A percentile compares a stretch with the other conserved stretches of the same genome.
These are phyloP conservation scores for Syrphus vitripennis DNA, from an alignment of 2,888 invertebrate species.

Conservation along the genomic window DNA sequence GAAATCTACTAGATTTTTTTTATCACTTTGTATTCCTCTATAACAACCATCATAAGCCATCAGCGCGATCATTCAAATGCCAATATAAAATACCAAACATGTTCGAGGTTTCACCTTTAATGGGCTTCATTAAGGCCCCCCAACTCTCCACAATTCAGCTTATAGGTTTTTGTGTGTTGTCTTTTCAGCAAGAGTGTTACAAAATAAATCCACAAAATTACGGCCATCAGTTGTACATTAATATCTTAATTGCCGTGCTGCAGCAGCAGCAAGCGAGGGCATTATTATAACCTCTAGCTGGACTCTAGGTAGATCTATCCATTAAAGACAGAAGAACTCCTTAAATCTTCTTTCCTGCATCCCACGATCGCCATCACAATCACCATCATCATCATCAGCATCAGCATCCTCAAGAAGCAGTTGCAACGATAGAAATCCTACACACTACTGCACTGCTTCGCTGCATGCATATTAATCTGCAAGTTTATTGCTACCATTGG, in stretches of 20 bases:
- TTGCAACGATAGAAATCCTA: constrained; percentile 52
- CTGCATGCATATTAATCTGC: constrained; percentile 64
- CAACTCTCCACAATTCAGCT: background rate
- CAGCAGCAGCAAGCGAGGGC: background rate
- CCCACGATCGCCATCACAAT: constrained; percentile 29
- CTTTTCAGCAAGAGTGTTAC: constrained; percentile 42
- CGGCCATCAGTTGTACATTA: constrained; percentile 65
- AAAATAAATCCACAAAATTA: constrained; percentile 70
- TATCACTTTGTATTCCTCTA: background rate
- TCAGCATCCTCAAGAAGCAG: too few relatives aligned
- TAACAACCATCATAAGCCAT: background rate
- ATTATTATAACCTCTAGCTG: background rate
- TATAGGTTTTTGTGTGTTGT: background rate
- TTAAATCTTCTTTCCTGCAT: constrained; percentile 23
- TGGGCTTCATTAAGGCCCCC: constrained; percentile 50
- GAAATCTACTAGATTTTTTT: constrained; percentile 3
- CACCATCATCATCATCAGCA: background rate
- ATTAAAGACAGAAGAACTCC: background rate
- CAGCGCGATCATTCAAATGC: constrained; percentile 55
- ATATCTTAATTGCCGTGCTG: constrained; percentile 66
- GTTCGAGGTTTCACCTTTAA: constrained; percentile 40
- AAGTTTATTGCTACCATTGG: constrained; percentile 60
- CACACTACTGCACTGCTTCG: constrained; percentile 41
- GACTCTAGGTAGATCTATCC: constrained; percentile 6
- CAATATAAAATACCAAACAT: constrained; percentile 50